phyloP scores from a whole-genome alignment of 2,888 invertebrate genomes.

The Helobdella robusta region DNA sequence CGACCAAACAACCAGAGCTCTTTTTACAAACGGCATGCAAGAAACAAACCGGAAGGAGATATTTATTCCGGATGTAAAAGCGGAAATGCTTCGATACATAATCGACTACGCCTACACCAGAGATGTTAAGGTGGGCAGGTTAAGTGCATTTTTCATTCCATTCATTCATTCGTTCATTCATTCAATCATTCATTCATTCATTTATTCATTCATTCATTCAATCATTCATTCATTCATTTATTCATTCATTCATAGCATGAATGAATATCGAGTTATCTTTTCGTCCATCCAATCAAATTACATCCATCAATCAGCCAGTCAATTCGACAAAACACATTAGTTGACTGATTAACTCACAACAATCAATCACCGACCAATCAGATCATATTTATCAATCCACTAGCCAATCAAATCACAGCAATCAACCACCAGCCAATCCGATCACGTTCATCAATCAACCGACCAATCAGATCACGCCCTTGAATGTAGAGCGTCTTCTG shows the following conservation, averaged over 20 bases:
- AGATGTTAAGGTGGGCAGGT: conserved; percentile 44
- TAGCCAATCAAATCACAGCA: neutral
- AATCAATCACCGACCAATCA: neutral
- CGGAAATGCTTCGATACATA: conserved; percentile 61
- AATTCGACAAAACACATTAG: neutral
- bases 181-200: no score
- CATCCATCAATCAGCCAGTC: neutral
- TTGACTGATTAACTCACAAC: conserved; percentile 1
- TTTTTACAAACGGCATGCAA: conserved; percentile 68
- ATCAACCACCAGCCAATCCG: neutral
- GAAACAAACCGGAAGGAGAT: conserved; percentile 40
- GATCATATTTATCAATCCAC: neutral
- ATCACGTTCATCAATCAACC: neutral
- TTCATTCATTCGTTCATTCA: no score
- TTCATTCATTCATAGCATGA: no score
- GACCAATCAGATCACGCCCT: conserved; percentile 59
- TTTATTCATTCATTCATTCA: no score
- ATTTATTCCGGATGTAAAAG: conserved; percentile 59
- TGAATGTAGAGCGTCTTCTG: conserved; percentile 64
- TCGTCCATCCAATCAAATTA: neutral
- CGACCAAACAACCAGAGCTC: conserved; percentile 30
- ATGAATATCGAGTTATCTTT: no score
- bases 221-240: no score
- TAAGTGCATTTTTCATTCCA: conserved; percentile 40
- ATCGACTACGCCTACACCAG: conserved; percentile 77